phyloP scores from a whole-genome alignment of 2,888 invertebrate genomes.

The Operophtera brumata region DNA sequence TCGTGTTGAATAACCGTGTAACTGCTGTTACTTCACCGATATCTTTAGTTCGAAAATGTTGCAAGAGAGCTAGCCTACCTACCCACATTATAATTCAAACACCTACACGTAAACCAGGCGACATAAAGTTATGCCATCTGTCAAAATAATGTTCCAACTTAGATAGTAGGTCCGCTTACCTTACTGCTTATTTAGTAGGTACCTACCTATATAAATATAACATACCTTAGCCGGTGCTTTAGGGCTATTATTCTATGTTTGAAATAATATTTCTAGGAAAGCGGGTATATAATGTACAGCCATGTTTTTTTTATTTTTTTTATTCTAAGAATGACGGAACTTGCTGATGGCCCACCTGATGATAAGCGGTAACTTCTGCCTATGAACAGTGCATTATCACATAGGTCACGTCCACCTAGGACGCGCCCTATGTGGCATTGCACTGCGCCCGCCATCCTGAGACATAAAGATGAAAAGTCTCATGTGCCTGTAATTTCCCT shows the following conservation, averaged over 20 bases:
- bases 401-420: too few relatives aligned
- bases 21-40: conserved; percentile 12
- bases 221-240: background rate
- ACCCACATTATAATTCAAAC: conserved; percentile 22
- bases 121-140: conserved; percentile 23
- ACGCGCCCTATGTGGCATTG: too few relatives aligned
- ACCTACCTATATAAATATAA: background rate
- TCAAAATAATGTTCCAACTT: conserved; percentile 23
- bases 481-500: too few relatives aligned
- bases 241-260: background rate
- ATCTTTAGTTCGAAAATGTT: conserved; percentile 19
- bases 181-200: conserved; percentile 2
- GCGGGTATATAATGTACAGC: background rate
- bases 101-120: conserved; percentile 23
- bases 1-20: conserved; percentile 11
- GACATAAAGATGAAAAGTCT: too few relatives aligned
- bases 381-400: too few relatives aligned
- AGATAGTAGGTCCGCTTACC: conserved; percentile 1
- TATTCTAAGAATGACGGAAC: too few relatives aligned
- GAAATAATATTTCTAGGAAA: background rate
- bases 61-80: conserved; percentile 13
- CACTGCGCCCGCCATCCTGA: too few relatives aligned
- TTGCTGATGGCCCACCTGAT: too few relatives aligned
- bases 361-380: too few relatives aligned
- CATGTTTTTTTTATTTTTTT: too few relatives aligned